A percentile compares a stretch with the other conserved stretches of the same genome.
Conservation (phyloP, 2,113 vertebrate genomes). For the Maccullochella peelii region DNA sequence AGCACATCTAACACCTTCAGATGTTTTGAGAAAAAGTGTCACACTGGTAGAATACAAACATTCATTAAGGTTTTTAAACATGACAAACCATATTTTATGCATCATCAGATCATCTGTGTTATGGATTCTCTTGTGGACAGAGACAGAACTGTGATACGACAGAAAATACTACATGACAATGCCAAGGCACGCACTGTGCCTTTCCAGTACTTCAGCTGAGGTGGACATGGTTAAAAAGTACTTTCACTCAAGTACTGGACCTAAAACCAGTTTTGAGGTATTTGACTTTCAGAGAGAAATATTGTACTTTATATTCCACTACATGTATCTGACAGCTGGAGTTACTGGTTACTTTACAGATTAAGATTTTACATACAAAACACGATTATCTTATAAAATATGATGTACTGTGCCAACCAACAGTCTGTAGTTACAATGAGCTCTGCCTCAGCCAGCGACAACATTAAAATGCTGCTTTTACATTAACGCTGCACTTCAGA, state of each 20-base stretch:
- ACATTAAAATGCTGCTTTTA: background rate
- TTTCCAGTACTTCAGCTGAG: background rate
- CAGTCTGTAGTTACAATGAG: background rate
- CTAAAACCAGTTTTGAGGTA: background rate
- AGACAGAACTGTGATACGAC: constrained; percentile 12
- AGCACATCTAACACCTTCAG: background rate
- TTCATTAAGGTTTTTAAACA: constrained; percentile 23
- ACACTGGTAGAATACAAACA: constrained; percentile 5
- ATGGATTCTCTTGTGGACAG: constrained; percentile 43
- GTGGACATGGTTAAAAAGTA: background rate
- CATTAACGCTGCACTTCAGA: background rate
- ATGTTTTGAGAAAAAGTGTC: constrained; percentile 24
- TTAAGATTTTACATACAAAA: background rate
- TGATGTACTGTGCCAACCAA: background rate
- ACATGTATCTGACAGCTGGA: background rate
- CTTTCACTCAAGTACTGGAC: background rate
- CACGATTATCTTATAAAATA: background rate
- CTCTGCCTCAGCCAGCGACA: background rate
- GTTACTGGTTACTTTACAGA: background rate
- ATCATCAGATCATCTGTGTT: constrained; percentile 22
- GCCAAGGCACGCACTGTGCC: too few relatives aligned
- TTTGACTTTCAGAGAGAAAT: background rate
- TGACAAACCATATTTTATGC: constrained; percentile 10
- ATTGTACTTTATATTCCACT: background rate
- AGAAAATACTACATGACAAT: background rate